Base-by-base conservation (phyloP, 2,888 invertebrate genomes). In the Sabellastarte sp. region DNA sequence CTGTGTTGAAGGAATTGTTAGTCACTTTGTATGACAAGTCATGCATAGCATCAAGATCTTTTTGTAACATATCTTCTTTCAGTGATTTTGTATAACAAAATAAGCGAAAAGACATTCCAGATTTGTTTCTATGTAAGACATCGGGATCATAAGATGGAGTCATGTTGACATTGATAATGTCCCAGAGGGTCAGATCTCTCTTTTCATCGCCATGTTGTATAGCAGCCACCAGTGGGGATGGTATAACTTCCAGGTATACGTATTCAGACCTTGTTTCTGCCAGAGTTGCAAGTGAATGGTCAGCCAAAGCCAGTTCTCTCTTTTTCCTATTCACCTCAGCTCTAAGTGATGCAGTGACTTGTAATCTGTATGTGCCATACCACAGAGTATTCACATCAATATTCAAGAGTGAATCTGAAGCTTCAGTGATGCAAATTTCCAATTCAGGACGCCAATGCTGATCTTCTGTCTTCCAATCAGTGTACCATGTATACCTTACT, bases 21-120 rank as follows among this genome's bases (percentile, higher is more conserved):
- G 60, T 55, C 3, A 64, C 50, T 2, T 32, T n/a, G 28, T 32
- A 50, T 26, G 64, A 69, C 28, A 15, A 33, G 33, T 20, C 33
- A n/a, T n/a, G n/a, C n/a, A n/a, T n/a, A n/a, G n/a, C n/a, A n/a
- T n/a, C n/a, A n/a, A n/a, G n/a, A n/a, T n/a, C n/a, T n/a, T n/a
- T n/a, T n/a, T n/a, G n/a, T 30, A 53, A n/a, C 32, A 64, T 51
- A 15, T 41, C 41, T 41, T 41, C 41, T 20, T 10, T 15, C 41
- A 15, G 41, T 10, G 41, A 41, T 20, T 41, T 41, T 59, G 66
- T n/a, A 67, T 65, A 66, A 56, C 77, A 80, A 61, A 81, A 73
- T 3, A 82, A 63, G 55, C 76, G 71, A 32, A 73, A 77, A 2
- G 68, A 63, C 33, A 81, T 68, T 10, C 76, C 80, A 10, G 75